Evolutionary conservation across 92 coral and sea anemone genomes (phyloP).

Genomic region (Zoanthus sansibaricus): DNA sequence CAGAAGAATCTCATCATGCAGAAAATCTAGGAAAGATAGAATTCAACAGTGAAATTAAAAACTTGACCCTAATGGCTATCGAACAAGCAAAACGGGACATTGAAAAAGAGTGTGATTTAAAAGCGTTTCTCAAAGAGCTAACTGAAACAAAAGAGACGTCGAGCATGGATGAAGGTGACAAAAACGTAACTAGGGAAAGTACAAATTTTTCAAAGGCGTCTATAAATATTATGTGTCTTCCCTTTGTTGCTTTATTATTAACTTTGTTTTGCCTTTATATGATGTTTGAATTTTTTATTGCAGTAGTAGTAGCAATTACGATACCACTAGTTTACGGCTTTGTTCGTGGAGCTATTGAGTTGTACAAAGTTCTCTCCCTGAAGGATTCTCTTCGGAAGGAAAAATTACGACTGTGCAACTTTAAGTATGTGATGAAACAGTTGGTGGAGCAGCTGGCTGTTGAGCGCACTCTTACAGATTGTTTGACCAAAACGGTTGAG

Average conservation of each 20-base stretch:
- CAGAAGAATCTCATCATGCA: conserved; percentile 26
- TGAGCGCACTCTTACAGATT: conserved; percentile 33
- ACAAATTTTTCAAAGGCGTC: background rate
- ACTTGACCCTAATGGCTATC: conserved; percentile 44
- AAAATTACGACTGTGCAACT: background rate
- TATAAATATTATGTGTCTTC: background rate
- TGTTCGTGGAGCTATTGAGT: background rate
- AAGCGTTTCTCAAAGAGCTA: conserved; percentile 37
- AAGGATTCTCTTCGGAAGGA: conserved; percentile 7
- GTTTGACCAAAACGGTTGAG: conserved; percentile 26
- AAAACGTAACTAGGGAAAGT: background rate
- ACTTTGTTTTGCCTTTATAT: conserved; percentile 4
- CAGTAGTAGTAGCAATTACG: background rate
- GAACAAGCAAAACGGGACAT: conserved; percentile 57
- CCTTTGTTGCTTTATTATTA: conserved; percentile 4
- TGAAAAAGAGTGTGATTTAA: conserved; percentile 47
- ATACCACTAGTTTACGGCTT: conserved; percentile 32
- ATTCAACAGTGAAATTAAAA: conserved; percentile 9
- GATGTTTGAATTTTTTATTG: background rate
- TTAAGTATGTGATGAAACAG: background rate
- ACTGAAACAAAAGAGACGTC: conserved; percentile 41
- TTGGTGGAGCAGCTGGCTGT: conserved; percentile 22
- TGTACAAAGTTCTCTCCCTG: conserved; percentile 11
- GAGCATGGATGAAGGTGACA: conserved; percentile 9
- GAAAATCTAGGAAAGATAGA: conserved; percentile 21